Percentiles rank a stretch among this genome's conserved stretches.
Conservation (phyloP, 2,113 vertebrate genomes). For the Numenius arquata region DNA sequence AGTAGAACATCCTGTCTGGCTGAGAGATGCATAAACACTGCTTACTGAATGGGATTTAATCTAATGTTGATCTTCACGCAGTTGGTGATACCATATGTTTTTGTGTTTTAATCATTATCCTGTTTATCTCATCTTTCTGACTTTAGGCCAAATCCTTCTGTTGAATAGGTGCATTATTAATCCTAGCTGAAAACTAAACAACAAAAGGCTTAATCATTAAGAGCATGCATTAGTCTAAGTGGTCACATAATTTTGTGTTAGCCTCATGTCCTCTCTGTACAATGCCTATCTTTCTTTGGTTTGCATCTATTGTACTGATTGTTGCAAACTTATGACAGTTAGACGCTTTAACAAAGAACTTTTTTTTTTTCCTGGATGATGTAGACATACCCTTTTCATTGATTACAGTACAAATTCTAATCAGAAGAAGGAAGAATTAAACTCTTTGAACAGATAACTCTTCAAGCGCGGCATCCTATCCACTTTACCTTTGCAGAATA, state of each 20-base stretch:
- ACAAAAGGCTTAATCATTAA: not conserved
- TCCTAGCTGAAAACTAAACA: slow-evolving; percentile 13
- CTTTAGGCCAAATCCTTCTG: slow-evolving; percentile 23
- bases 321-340: not conserved
- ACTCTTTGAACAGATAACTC: not conserved
- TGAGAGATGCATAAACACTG: slow-evolving; percentile 44
- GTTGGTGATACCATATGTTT: not conserved
- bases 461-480: not conserved
- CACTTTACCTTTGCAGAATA: not conserved
- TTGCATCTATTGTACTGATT: not conserved
- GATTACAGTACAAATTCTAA: not conserved
- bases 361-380: not conserved
- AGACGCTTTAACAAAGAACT: not conserved
- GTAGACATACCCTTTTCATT: not conserved
- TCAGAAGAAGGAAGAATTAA: not conserved
- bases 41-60: slow-evolving; percentile 40
- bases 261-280: not conserved
- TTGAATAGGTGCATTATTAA: slow-evolving; percentile 38
- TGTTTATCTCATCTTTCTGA: slow-evolving; percentile 54
- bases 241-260: not conserved
- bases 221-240: not conserved
- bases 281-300: not conserved
- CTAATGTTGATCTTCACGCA: slow-evolving; percentile 1
- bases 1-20: slow-evolving; percentile 55
- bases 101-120: slow-evolving; percentile 48